Percentiles rank a stretch among this genome's conserved stretches.
phyloP scores from a whole-genome alignment of 1,140 invertebrate genomes.

The Brachionus sp. region DNA sequence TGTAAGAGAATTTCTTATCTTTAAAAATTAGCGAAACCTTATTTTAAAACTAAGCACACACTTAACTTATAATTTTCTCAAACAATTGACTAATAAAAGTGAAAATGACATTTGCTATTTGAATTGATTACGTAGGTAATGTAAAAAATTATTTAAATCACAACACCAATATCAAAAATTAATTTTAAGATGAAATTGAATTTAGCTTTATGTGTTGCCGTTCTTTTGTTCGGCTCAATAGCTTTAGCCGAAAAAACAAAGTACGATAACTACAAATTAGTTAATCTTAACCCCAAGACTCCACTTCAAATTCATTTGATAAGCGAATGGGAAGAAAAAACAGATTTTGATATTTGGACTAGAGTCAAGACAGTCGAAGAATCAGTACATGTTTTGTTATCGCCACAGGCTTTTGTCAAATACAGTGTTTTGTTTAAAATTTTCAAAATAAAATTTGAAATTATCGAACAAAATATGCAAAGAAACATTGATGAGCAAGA shows the following conservation, averaged over 20 bases:
- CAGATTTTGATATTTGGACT: conserved; percentile 35
- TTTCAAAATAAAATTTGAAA: conserved; percentile 1
- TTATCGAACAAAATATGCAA: conserved; percentile 32
- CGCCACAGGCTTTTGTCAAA: conserved; percentile 26
- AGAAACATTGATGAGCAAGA: conserved; percentile 22
- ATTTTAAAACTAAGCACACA: not conserved
- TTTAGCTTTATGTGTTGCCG: not conserved
- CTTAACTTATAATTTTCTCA: not conserved
- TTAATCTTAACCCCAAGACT: not conserved
- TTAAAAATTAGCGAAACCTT: not conserved
- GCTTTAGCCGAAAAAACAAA: not conserved
- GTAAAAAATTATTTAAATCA: not conserved
- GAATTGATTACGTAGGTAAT: conserved; percentile 13
- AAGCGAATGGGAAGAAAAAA: not conserved
- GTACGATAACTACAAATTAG: not conserved
- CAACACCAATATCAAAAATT: not conserved
- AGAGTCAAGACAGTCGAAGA: conserved; percentile 15
- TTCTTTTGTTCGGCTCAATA: not conserved
- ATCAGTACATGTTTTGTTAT: conserved; percentile 19
- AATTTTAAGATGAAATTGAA: conserved; percentile 33
- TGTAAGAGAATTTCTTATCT: not conserved
- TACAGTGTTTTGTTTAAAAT: conserved; percentile 4
- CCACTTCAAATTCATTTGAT: conserved; percentile 10
- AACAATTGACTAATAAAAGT: not conserved
- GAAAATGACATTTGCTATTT: not conserved